A percentile compares a stretch with the other conserved stretches of the same genome.
These are phyloP conservation scores for Heliconius hermathena DNA, from an alignment of 1,140 invertebrate species.

Conservation along the genomic window DNA sequence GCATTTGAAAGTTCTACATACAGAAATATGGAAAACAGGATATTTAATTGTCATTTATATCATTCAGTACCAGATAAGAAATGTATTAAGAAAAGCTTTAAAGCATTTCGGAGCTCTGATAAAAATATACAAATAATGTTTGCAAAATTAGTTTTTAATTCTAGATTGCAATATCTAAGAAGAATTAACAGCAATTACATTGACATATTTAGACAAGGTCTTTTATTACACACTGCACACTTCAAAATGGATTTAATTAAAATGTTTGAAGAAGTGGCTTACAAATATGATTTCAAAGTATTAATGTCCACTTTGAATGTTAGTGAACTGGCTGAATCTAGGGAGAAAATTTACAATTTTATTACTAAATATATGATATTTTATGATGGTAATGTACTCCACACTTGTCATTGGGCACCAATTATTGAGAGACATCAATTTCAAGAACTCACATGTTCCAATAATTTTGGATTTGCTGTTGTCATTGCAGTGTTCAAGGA, in stretches of 20 bases:
- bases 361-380: constrained; percentile 34
- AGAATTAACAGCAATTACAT: neutral
- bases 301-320: constrained; percentile 20
- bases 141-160: constrained; percentile 41
- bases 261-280: constrained; percentile 30
- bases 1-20: constrained; percentile 17
- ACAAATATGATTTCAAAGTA: neutral
- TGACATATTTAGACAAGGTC: constrained; percentile 35
- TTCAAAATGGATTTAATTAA: constrained; percentile 40
- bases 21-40: neutral
- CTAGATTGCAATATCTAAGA: constrained; percentile 1
- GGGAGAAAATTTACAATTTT: constrained; percentile 31
- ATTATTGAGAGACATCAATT: constrained; percentile 35
- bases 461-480: constrained; percentile 33
- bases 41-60: neutral
- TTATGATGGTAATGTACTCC: neutral
- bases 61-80: constrained; percentile 31
- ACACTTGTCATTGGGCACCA: constrained; percentile 34
- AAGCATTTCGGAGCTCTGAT: constrained; percentile 29
- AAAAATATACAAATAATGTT: constrained; percentile 35
- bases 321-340: constrained; percentile 25
- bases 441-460: constrained; percentile 33
- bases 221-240: constrained; percentile 32
- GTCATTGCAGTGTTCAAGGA: constrained; percentile 37
- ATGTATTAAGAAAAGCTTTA: constrained; percentile 36